phyloP scores from a whole-genome alignment of 2,113 vertebrate species.

The Chlorodrepanis virens region DNA sequence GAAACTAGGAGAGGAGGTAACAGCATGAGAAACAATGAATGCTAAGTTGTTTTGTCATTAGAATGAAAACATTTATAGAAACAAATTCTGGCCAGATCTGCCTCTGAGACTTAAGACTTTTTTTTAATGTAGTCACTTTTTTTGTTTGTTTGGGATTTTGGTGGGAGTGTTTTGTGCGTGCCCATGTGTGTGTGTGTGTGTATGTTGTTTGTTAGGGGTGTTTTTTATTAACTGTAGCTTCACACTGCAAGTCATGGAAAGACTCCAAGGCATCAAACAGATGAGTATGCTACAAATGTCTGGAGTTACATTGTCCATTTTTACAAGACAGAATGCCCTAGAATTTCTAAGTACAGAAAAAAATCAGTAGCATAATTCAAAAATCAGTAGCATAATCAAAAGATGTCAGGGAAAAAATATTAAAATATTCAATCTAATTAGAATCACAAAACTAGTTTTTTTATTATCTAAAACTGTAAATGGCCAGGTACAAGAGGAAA shows the following conservation, averaged over 20 bases:
- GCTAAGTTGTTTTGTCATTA: not conserved
- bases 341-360: not conserved
- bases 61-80: not conserved
- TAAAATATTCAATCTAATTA: not conserved
- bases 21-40: not conserved
- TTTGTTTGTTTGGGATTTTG: not conserved
- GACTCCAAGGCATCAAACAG: not conserved
- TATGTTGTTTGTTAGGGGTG: fast-evolving
- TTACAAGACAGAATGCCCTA: not conserved
- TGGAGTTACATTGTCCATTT: not conserved
- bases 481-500: not conserved
- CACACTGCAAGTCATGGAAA: not conserved
- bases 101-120: not conserved
- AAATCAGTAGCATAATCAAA: not conserved
- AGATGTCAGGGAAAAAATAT: fast-evolving
- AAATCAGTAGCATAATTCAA: not conserved
- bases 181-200: not conserved
- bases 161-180: not conserved
- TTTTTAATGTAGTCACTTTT: not conserved
- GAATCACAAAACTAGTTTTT: not conserved
- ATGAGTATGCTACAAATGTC: not conserved
- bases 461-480: not conserved
- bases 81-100: not conserved
- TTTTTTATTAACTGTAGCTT: not conserved
- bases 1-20: not conserved